Conservation (phyloP, 2,797 vertebrate species). For the Anguilla anguilla region DNA sequence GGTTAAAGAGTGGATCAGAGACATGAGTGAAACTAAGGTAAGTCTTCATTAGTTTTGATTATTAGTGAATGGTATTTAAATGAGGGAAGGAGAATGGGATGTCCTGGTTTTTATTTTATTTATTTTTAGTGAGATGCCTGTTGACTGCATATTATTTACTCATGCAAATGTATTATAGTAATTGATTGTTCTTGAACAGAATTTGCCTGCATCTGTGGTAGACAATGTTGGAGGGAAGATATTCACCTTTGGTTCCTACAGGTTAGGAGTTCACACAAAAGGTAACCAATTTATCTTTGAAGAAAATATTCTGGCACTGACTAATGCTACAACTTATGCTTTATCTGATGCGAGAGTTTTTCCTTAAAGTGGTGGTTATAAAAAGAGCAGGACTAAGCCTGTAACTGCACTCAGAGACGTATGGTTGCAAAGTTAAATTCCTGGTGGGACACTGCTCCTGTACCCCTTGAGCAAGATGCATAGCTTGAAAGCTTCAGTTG, state of each 20-base stretch:
- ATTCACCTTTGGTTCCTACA: slow-evolving; percentile 88
- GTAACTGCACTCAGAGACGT: not conserved
- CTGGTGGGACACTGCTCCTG: not conserved
- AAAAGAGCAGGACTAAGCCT: not conserved
- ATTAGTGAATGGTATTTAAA: not conserved
- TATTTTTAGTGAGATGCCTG: too few species aligned
- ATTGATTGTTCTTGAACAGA: slow-evolving; percentile 66
- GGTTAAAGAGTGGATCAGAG: slow-evolving; percentile 87
- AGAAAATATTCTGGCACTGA: not conserved
- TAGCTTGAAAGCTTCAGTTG: not conserved
- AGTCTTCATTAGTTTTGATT: slow-evolving; percentile 8
- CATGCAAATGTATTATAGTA: too few species aligned
- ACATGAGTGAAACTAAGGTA: slow-evolving; percentile 88
- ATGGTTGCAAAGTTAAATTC: not conserved
- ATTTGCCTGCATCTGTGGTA: slow-evolving; percentile 81
- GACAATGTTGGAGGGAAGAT: slow-evolving; percentile 88
- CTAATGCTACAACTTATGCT: too few species aligned
- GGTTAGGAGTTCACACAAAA: slow-evolving; percentile 87
- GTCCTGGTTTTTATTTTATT: not conserved
- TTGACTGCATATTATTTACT: too few species aligned
- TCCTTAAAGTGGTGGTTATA: not conserved
- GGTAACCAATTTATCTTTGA: slow-evolving; percentile 70
- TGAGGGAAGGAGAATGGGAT: not conserved
- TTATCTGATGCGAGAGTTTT: not conserved
- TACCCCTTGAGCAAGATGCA: not conserved